Conservation (phyloP, 2,797 vertebrate genomes). For the Pogoniulus pusillus region DNA sequence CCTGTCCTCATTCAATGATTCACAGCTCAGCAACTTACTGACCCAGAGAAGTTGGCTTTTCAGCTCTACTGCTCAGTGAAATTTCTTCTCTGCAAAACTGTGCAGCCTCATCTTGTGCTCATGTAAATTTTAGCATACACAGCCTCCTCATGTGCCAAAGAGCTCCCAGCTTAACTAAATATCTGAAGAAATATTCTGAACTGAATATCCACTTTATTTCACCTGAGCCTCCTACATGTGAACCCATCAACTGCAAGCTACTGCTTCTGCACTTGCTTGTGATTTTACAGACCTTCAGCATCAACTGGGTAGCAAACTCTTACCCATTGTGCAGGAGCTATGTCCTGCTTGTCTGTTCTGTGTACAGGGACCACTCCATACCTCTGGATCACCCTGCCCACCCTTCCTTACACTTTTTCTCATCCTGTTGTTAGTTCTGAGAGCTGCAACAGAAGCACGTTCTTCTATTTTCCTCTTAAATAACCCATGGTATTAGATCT, state of each 20-base stretch:
- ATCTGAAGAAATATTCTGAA: not conserved
- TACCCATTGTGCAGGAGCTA: not conserved
- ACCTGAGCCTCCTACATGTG: not conserved
- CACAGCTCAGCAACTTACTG: not conserved
- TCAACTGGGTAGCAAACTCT: not conserved
- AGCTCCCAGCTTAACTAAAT: not conserved
- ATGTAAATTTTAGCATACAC: not conserved
- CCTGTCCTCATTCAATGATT: not conserved
- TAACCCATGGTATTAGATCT: not conserved
- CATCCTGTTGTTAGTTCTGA: not conserved
- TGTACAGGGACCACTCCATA: rapidly evolving
- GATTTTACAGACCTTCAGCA: not conserved
- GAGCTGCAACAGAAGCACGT: not conserved
- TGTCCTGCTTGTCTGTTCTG: not conserved
- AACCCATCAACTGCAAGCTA: not conserved
- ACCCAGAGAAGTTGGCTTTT: not conserved
- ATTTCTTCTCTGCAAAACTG: not conserved
- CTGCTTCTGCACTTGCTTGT: not conserved
- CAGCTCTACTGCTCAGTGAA: not conserved
- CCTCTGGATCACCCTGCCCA: not conserved
- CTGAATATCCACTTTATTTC: not conserved
- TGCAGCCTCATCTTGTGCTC: not conserved
- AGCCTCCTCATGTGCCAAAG: not conserved
- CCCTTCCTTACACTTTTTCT: not conserved
- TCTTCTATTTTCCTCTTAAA: not conserved